Percentiles rank a stretch among this genome's conserved stretches.
phyloP scores from a whole-genome alignment of 2,888 invertebrate species.

The Drosophila parthenogenetica region DNA sequence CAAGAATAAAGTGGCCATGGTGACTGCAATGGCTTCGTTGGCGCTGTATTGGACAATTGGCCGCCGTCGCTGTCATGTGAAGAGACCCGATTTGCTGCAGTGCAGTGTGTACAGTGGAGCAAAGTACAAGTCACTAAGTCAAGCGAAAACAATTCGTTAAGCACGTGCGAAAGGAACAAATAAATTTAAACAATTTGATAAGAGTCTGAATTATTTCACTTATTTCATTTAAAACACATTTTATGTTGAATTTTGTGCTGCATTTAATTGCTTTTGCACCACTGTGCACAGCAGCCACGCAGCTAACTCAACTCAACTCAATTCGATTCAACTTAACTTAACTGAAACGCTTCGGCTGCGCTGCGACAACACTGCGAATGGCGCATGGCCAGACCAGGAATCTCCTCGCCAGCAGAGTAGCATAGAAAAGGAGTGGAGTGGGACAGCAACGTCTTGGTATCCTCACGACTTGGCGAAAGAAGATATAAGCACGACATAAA shows the following conservation, averaged over 20 bases:
- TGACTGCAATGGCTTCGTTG: slow-evolving; percentile 51
- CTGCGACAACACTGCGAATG: slow-evolving; percentile 53
- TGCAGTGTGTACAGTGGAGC: slow-evolving; percentile 50
- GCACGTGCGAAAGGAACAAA: too few species aligned
- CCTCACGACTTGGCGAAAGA: slow-evolving; percentile 80
- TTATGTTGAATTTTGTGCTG: too few species aligned
- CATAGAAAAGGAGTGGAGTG: neutral
- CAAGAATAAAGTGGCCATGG: slow-evolving; percentile 28
- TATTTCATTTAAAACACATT: too few species aligned
- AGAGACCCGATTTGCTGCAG: slow-evolving; percentile 36
- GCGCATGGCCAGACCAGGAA: slow-evolving; percentile 49
- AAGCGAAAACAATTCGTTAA: neutral
- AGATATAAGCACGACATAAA: slow-evolving; percentile 82
- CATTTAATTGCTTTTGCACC: slow-evolving; percentile 5
- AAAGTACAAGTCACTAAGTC: neutral
- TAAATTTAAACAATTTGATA: too few species aligned
- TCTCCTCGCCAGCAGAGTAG: neutral
- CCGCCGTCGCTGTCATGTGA: slow-evolving; percentile 51
- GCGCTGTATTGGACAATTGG: slow-evolving; percentile 75
- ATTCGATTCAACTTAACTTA: slow-evolving; percentile 53
- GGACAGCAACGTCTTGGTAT: slow-evolving; percentile 47
- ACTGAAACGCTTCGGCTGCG: slow-evolving; percentile 44
- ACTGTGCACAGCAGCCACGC: slow-evolving; percentile 44
- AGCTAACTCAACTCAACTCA: slow-evolving; percentile 44
- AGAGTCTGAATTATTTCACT: too few species aligned